Evolutionary conservation across 2,113 vertebrate genomes (phyloP).

Genomic region (Limanda limanda): DNA sequence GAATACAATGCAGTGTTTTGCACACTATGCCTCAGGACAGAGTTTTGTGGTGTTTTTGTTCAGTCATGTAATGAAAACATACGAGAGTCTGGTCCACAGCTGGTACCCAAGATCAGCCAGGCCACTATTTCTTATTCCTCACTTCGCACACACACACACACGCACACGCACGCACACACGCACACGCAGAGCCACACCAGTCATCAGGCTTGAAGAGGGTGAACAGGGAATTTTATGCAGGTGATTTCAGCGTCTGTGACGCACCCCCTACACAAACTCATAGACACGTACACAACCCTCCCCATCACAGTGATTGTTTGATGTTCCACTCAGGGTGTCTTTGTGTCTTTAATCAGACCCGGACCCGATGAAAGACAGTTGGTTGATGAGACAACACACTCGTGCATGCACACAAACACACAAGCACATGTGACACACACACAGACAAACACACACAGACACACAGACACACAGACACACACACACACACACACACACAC

Average conservation of each 20-base stretch:
- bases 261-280: not conserved
- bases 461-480: not conserved
- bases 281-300: not conserved
- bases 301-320: conserved; percentile 48
- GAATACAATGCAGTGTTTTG: not conserved
- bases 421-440: not conserved
- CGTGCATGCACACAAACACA: not conserved
- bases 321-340: conserved; percentile 64
- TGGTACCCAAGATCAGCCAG: conserved; percentile 10
- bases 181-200: too few species aligned
- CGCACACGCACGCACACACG: not conserved
- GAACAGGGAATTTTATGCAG: conserved; percentile 5
- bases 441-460: not conserved
- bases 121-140: not conserved
- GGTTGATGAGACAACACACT: conserved; percentile 10
- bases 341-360: conserved; percentile 57
- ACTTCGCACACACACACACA: not conserved
- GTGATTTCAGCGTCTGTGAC: conserved; percentile 28
- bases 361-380: conserved; percentile 57
- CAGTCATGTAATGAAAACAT: not conserved
- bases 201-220: too few species aligned
- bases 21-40: not conserved
- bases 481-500: not conserved
- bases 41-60: not conserved
- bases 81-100: conserved; percentile 29